Evolutionary conservation across 2,888 invertebrate species (phyloP).

Genomic region (Aphodius granarius): DNA sequence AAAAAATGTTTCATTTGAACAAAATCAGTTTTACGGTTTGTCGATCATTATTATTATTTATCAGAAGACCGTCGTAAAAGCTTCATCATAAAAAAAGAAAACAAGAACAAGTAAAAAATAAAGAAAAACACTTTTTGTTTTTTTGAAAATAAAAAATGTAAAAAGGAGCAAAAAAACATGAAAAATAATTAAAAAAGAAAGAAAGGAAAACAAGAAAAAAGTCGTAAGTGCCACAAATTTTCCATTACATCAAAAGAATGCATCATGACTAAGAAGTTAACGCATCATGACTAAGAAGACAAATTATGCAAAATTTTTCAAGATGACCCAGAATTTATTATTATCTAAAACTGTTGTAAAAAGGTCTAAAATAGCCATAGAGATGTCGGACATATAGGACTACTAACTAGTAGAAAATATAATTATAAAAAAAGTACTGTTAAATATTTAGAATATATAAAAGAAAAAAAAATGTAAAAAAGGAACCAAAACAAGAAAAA

Average conservation of each 20-base stretch:
- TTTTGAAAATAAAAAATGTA: too few species aligned
- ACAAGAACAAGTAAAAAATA: conserved; percentile 15
- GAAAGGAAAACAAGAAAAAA: background rate
- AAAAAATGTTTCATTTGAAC: background rate
- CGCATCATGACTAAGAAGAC: too few species aligned
- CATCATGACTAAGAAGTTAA: too few species aligned
- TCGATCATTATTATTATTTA: conserved; percentile 38
- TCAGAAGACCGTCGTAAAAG: conserved; percentile 47
- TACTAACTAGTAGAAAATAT: too few species aligned
- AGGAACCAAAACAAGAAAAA: background rate
- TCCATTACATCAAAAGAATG: too few species aligned
- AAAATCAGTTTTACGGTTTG: conserved; percentile 21
- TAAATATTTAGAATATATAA: background rate
- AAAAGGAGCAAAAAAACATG: conserved; percentile 6
- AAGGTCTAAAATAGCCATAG: too few species aligned
- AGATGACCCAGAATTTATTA: too few species aligned
- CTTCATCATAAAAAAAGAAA: conserved; percentile 36
- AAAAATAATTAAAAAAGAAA: background rate
- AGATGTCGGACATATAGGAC: too few species aligned
- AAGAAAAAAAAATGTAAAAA: conserved; percentile 10
- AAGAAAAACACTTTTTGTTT: background rate
- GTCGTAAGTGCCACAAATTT: too few species aligned
- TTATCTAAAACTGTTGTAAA: too few species aligned
- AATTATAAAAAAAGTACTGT: too few species aligned
- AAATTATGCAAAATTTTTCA: too few species aligned